phyloP scores from a whole-genome alignment of 2,797 vertebrate species.

The Jordanella pulchra region DNA sequence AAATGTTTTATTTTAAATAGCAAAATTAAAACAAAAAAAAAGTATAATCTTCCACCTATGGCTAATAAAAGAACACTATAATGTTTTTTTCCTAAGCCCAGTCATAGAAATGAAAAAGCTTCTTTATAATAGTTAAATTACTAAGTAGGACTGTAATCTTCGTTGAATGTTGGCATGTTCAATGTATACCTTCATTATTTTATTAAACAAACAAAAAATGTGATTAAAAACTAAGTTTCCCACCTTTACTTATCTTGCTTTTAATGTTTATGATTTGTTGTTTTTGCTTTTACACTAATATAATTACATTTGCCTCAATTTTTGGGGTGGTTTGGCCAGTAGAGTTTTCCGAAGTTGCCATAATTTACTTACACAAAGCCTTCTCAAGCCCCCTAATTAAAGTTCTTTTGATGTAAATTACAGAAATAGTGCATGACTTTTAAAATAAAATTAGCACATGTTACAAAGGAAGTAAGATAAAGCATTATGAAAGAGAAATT shows the following conservation, averaged over 20 bases:
- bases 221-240: not conserved
- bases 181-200: not conserved
- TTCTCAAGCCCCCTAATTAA: slow-evolving; percentile 13
- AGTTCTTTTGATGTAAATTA: slow-evolving; percentile 33
- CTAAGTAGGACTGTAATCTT: not conserved
- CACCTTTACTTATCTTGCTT: not conserved
- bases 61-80: too few relatives aligned
- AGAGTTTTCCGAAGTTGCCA: slow-evolving; percentile 22
- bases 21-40: too few relatives aligned
- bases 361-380: slow-evolving; percentile 41
- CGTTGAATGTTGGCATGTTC: not conserved
- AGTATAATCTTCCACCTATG: too few relatives aligned
- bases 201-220: not conserved
- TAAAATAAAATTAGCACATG: slow-evolving; percentile 6
- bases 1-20: too few relatives aligned
- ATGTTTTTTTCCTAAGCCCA: too few relatives aligned
- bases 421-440: slow-evolving; percentile 8
- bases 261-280: not conserved
- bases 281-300: slow-evolving; percentile 6
- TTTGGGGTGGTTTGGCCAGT: slow-evolving; percentile 15
- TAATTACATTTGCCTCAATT: slow-evolving; percentile 1
- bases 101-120: too few relatives aligned
- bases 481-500: not conserved
- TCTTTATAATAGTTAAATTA: too few relatives aligned
- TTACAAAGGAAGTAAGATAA: slow-evolving; percentile 11